Evolutionary conservation across 2,888 invertebrate genomes (phyloP), one percentile per base, ranked within the genome.

Genomic region (Pardosa pseudoannulata): DNA sequence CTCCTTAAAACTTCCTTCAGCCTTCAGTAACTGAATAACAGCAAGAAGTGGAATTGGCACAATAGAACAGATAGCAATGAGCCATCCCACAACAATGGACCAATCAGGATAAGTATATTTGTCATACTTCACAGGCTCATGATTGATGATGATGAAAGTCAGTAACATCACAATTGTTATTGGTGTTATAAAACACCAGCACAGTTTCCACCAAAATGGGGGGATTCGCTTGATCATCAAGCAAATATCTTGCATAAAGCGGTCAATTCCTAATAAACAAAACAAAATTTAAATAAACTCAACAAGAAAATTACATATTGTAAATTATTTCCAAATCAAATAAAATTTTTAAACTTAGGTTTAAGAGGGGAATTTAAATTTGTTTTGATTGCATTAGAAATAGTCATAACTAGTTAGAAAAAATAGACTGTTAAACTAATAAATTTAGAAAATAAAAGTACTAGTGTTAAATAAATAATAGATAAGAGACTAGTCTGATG

Each of bases 121-220:
- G 39, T 90, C 91, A 88, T 92, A 92, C 0, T 91, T 90, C 6
- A 92, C 92, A 11, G 92, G 91, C 19, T 90, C 90, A 78, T 92
- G 90, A 46, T 88, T 89, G 9, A 76, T 27, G 3, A 88, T 32
- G 64, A 87, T 88, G 29, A 89, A 89, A 13, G 27, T 19, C n/a
- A 89, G 29, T 1, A 89, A 62, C 41, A 67, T 50, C 1, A 79
- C 19, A 56, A 88, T 88, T 13, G 88, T 75, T n/a, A 46, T 64
- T 19, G 88, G 88, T 1, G 88, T 88, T 32, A 88, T 88, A 32
- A 68, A 85, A 67, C 88, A 85, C 88, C 88, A 88, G 39, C 88
- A 88, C 27, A 88, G 46, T 62, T 85, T 88, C 79, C 79, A 88
- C 88, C 88, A 88, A 7, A 67, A 31, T 16, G 88, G 64, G 28